Evolutionary conservation across 1,140 invertebrate genomes (phyloP).

Genomic region (Panonychus citri): DNA sequence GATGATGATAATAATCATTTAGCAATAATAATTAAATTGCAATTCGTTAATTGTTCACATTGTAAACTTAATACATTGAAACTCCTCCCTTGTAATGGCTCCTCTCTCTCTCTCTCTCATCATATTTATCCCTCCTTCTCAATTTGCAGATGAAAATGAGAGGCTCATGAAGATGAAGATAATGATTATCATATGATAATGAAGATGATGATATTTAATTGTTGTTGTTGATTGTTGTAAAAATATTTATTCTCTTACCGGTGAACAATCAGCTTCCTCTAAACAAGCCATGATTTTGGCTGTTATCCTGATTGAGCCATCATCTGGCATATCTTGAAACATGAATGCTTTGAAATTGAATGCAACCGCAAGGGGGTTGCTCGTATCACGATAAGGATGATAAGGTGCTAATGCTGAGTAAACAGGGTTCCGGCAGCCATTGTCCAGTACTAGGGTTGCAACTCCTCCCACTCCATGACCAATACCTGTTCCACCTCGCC

Average conservation of each 20-base stretch:
- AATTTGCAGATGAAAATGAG: too few relatives aligned
- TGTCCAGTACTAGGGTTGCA: conserved; percentile 24
- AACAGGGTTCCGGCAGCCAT: conserved; percentile 34
- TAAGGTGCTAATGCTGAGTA: conserved; percentile 26
- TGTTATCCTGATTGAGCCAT: conserved; percentile 34
- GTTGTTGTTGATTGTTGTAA: too few relatives aligned
- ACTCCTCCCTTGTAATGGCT: too few relatives aligned
- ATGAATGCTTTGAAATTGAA: conserved; percentile 37
- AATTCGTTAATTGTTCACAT: too few relatives aligned
- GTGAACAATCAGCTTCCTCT: conserved; percentile 31
- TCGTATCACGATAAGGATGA: conserved; percentile 25
- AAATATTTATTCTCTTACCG: conserved; percentile 14
- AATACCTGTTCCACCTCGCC: neutral
- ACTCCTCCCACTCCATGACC: neutral
- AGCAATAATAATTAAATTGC: too few relatives aligned
- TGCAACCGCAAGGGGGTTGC: conserved; percentile 24
- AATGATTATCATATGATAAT: too few relatives aligned
- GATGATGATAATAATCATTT: too few relatives aligned
- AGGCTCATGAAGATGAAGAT: too few relatives aligned
- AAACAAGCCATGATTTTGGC: conserved; percentile 35
- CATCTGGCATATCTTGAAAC: conserved; percentile 38
- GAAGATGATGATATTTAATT: neutral
- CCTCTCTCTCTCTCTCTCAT: too few relatives aligned
- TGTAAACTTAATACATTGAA: too few relatives aligned
- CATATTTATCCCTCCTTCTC: too few relatives aligned